Conservation (phyloP, 2,113 vertebrate genomes). For the Chrysochloris asiatica region DNA sequence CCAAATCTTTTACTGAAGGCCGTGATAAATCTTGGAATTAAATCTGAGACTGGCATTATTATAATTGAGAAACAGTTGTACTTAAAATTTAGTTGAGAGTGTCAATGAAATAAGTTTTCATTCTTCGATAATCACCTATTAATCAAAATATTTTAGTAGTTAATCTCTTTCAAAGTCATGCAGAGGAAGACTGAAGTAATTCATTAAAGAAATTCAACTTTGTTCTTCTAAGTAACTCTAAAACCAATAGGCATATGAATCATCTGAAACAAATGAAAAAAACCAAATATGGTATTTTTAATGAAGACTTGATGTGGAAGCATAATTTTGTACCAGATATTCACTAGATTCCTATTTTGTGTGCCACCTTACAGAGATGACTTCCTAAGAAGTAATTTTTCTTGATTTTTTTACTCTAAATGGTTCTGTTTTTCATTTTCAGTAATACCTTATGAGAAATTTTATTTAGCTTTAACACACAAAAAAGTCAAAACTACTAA, state of each 20-base stretch:
- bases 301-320: constrained; percentile 26
- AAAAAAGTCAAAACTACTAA: no score
- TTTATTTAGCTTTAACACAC: constrained; percentile 52
- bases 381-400: constrained; percentile 61
- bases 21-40: constrained; percentile 13
- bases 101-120: background rate
- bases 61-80: background rate
- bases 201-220: constrained; percentile 36
- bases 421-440: constrained; percentile 60
- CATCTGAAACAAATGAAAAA: constrained; percentile 45
- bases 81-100: background rate
- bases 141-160: background rate
- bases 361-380: background rate
- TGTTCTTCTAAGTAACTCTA: constrained; percentile 30
- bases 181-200: background rate
- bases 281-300: constrained; percentile 44
- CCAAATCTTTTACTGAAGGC: background rate
- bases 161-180: background rate
- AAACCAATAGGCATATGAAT: background rate
- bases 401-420: constrained; percentile 59
- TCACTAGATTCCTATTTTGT: constrained; percentile 62
- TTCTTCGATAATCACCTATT: background rate
- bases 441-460: constrained; percentile 38
- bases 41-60: background rate
- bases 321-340: constrained; percentile 47